Conservation (phyloP, 2,797 vertebrate genomes). For the Sebastes trivittatus region DNA sequence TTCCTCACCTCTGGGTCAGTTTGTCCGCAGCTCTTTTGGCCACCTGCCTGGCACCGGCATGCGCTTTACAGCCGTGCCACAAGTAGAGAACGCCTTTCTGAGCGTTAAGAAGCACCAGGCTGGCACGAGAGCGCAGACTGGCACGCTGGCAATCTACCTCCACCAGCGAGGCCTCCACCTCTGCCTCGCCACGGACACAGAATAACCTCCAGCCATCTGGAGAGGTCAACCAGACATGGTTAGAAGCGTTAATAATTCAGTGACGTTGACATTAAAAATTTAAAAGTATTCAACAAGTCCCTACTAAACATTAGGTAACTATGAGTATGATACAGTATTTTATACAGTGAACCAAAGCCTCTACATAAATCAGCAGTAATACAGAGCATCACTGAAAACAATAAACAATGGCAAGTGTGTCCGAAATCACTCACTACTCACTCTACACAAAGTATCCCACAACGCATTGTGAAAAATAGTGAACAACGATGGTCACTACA, state of each 20-base stretch:
- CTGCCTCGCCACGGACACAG: slow-evolving; percentile 79
- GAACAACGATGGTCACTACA: too few species aligned
- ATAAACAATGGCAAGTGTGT: background rate
- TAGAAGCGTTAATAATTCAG: background rate
- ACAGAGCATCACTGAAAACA: background rate
- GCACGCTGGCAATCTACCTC: slow-evolving; percentile 77
- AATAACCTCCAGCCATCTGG: slow-evolving; percentile 81
- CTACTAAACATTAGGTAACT: background rate
- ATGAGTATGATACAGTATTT: background rate
- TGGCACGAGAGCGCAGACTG: slow-evolving; percentile 83
- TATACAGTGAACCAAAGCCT: background rate
- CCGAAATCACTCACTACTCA: too few species aligned
- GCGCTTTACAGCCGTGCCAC: slow-evolving; percentile 85
- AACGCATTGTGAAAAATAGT: too few species aligned
- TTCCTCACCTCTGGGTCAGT: slow-evolving; percentile 74
- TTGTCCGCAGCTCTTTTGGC: slow-evolving; percentile 78
- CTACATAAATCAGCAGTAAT: background rate
- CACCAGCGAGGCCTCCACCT: slow-evolving; percentile 79
- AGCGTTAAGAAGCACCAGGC: slow-evolving; percentile 77
- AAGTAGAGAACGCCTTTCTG: slow-evolving; percentile 72
- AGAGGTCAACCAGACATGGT: background rate
- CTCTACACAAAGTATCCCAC: too few species aligned
- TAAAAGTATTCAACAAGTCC: background rate
- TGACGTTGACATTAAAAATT: background rate
- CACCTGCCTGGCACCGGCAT: slow-evolving; percentile 69